These are phyloP conservation scores for Merluccius polli DNA, from an alignment of 2,797 vertebrate genomes.

Conservation along the genomic window DNA sequence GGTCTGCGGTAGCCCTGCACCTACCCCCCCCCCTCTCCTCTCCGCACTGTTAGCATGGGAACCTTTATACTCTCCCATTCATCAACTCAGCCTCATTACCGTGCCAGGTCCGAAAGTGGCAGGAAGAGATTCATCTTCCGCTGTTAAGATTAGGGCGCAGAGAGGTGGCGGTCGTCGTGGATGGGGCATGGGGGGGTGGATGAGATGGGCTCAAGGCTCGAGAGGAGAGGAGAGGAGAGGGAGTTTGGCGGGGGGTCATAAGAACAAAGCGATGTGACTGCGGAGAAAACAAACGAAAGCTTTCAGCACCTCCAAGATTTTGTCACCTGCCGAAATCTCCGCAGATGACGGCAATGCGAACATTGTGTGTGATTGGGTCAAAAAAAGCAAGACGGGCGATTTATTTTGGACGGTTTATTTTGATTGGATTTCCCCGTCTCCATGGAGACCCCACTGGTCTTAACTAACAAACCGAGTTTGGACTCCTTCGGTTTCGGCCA, in stretches of 20 bases:
- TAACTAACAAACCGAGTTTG: not conserved
- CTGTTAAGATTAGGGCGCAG: too few relatives aligned
- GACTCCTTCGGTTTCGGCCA: too few relatives aligned
- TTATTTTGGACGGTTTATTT: too few relatives aligned
- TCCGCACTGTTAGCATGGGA: slow-evolving; percentile 8
- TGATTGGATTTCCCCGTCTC: not conserved
- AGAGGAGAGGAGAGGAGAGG: too few relatives aligned
- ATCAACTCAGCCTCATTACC: slow-evolving; percentile 25
- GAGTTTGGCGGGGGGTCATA: too few relatives aligned
- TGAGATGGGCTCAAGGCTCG: too few relatives aligned
- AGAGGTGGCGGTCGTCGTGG: too few relatives aligned
- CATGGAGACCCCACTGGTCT: not conserved
- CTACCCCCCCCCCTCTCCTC: not conserved
- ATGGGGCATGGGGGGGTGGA: not conserved
- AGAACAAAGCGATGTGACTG: too few relatives aligned
- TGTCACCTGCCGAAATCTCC: not conserved
- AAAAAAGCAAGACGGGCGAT: too few relatives aligned
- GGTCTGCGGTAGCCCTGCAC: not conserved
- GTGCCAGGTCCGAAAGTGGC: slow-evolving; percentile 11
- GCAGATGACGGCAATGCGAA: not conserved
- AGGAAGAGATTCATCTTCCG: slow-evolving; percentile 15
- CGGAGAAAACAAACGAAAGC: too few relatives aligned
- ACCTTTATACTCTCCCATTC: slow-evolving; percentile 18
- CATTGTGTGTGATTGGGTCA: not conserved
- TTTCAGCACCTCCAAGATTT: too few relatives aligned